These are phyloP conservation scores for Buphagus erythrorhynchus DNA, from an alignment of 2,797 vertebrate genomes.

Conservation along the genomic window DNA sequence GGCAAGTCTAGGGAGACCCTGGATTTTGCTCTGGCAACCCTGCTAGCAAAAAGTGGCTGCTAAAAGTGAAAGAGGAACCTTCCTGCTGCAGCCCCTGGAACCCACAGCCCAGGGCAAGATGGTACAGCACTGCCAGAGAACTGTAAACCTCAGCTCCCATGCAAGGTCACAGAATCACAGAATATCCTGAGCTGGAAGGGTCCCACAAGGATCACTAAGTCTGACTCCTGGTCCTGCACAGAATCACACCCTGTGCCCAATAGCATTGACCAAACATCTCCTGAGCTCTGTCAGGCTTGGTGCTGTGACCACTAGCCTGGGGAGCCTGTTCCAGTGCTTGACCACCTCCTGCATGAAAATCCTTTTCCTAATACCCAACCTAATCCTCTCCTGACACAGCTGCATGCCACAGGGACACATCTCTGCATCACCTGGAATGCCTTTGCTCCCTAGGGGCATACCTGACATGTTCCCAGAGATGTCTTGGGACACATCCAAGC, in stretches of 20 bases:
- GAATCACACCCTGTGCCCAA: neutral
- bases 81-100: neutral
- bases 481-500: neutral
- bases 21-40: neutral
- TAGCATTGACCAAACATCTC: neutral
- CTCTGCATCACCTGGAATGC: neutral
- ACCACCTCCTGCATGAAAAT: neutral
- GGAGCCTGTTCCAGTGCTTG: neutral
- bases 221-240: neutral
- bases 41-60: neutral
- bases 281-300: neutral
- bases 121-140: neutral
- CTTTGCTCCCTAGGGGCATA: neutral
- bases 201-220: neutral
- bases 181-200: neutral
- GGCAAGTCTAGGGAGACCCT: neutral
- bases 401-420: neutral
- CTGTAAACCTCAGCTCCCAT: neutral
- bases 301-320: neutral
- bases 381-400: neutral
- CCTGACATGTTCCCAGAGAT: fast-evolving
- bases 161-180: neutral
- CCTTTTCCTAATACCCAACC: neutral
- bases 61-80: neutral
- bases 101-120: neutral